phyloP scores from a whole-genome alignment of 2,888 invertebrate species.

The Alloplasta piceator region DNA sequence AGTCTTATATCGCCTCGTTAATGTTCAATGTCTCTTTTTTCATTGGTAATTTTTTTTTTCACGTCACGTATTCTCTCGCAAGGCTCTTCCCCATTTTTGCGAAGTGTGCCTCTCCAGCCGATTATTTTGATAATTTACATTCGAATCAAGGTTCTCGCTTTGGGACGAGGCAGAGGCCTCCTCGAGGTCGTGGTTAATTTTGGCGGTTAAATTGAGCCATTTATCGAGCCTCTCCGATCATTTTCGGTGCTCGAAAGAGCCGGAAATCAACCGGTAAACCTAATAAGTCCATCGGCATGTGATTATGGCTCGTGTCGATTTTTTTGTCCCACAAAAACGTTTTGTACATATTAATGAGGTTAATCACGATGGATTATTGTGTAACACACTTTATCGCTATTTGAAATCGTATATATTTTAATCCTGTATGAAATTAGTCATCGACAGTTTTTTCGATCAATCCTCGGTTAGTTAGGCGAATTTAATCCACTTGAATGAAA shows the following conservation, averaged over 20 bases:
- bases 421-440: no score
- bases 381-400: neutral
- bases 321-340: neutral
- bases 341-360: neutral
- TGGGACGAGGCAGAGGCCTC: neutral
- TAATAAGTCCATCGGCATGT: constrained; percentile 32
- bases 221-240: neutral
- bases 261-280: constrained; percentile 17
- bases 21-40: no score
- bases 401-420: neutral
- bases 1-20: no score
- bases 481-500: no score
- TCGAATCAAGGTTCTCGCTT: constrained; percentile 17
- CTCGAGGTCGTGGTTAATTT: constrained; percentile 3
- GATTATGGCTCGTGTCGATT: neutral
- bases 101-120: neutral
- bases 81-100: constrained; percentile 14
- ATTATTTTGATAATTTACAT: neutral
- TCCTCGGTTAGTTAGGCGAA: no score
- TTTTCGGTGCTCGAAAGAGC: constrained; percentile 1
- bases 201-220: constrained; percentile 13
- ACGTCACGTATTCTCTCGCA: neutral
- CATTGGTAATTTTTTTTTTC: constrained; percentile 1
- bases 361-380: neutral
- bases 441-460: no score